phyloP scores from a whole-genome alignment of 2,113 vertebrate species.

The Camarhynchus parvulus region DNA sequence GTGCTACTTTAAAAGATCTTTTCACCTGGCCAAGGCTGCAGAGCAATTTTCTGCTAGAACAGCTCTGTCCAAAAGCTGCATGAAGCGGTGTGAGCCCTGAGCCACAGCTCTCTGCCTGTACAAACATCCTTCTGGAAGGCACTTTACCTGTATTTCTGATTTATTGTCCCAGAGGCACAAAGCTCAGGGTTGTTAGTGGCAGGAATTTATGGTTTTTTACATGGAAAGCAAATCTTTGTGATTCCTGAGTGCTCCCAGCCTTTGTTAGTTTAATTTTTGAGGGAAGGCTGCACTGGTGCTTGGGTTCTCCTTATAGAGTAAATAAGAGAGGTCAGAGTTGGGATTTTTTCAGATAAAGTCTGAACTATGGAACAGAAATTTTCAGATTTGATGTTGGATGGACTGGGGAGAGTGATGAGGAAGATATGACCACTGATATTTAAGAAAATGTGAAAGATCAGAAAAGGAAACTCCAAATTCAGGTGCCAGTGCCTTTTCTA shows the following conservation, averaged over 20 bases:
- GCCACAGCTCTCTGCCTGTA: background rate
- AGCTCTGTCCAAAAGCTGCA: background rate
- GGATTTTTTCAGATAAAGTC: background rate
- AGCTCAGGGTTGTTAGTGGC: background rate
- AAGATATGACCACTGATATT: background rate
- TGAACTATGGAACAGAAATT: background rate
- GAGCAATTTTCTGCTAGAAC: background rate
- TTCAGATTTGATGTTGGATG: background rate
- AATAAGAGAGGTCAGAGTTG: background rate
- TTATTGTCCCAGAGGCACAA: background rate
- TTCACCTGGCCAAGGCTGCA: background rate
- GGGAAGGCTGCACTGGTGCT: background rate
- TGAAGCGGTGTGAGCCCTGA: background rate
- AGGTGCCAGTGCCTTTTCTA: background rate
- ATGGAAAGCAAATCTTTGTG: background rate
- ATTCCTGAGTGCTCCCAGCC: background rate
- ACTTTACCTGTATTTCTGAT: background rate
- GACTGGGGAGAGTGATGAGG: background rate
- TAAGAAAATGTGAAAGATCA: background rate
- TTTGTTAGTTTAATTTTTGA: background rate
- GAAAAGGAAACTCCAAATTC: background rate
- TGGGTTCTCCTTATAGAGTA: background rate
- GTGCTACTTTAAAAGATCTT: background rate
- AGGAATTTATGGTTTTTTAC: background rate
- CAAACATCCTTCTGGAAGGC: background rate